Evolutionary conservation across 2,113 vertebrate genomes (phyloP).

Genomic region (Cavia aperea): DNA sequence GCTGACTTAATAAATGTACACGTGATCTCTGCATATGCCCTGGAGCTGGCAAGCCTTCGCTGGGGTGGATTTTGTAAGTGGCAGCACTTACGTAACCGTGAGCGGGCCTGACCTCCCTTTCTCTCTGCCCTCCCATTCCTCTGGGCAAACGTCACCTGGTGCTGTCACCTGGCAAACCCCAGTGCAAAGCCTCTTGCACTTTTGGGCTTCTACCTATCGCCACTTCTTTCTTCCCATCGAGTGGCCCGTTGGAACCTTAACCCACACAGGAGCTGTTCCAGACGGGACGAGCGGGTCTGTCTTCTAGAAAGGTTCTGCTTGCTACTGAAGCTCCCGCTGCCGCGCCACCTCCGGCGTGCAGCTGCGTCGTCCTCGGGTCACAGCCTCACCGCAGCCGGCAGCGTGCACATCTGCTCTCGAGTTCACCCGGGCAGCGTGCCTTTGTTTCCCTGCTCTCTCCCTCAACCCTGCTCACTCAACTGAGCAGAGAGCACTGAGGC

Average conservation of each 20-base stretch:
- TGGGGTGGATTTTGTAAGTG: background rate
- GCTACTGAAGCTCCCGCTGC: background rate
- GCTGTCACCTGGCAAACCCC: background rate
- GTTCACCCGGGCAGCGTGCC: too few species aligned
- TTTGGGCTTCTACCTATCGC: background rate
- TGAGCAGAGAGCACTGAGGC: background rate
- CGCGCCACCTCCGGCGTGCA: background rate
- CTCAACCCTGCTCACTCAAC: background rate
- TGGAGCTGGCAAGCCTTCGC: background rate
- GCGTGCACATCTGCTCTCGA: background rate
- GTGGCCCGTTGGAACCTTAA: background rate
- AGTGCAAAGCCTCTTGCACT: fast-evolving
- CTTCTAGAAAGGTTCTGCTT: background rate
- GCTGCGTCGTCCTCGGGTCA: background rate
- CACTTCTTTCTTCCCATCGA: background rate
- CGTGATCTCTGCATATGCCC: background rate
- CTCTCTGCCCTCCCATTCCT: background rate
- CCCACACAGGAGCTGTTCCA: background rate
- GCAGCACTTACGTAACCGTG: background rate
- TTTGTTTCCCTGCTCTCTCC: background rate
- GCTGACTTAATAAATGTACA: background rate
- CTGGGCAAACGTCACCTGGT: background rate
- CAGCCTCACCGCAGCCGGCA: fast-evolving
- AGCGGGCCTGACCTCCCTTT: background rate
- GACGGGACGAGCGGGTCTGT: background rate